phyloP scores from a whole-genome alignment of 2,113 vertebrate genomes.

The Parus major region DNA sequence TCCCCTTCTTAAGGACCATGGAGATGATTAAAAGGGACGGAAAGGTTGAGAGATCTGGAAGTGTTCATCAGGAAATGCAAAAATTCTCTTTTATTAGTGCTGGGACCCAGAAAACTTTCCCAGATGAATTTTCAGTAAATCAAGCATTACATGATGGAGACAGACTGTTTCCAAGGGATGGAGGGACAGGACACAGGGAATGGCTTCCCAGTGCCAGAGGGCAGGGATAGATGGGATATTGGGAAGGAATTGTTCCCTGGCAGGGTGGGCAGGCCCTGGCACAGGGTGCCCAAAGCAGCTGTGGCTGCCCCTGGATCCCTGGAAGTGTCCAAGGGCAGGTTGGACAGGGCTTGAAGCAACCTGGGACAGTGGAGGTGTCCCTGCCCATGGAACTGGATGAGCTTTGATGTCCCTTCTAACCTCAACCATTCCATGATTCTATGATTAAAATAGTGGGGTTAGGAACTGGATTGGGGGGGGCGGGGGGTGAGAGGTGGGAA shows the following conservation, averaged over 20 bases:
- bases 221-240: not conserved
- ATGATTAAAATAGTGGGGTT: rapidly evolving
- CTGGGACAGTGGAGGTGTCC: not conserved
- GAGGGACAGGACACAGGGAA: not conserved
- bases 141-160: not conserved
- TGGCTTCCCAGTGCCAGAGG: not conserved
- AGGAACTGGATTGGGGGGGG: not conserved
- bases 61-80: not conserved
- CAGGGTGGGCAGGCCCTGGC: not conserved
- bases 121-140: not conserved
- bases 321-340: rapidly evolving
- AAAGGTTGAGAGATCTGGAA: not conserved
- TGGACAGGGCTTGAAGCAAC: not conserved
- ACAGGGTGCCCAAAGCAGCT: not conserved
- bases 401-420: not conserved
- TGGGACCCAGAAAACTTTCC: not conserved
- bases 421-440: not conserved
- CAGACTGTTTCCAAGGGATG: rapidly evolving
- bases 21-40: not conserved
- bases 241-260: not conserved
- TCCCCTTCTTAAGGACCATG: not conserved
- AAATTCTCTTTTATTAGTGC: not conserved
- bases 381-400: too few relatives aligned
- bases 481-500: not conserved
- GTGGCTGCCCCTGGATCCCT: not conserved